Evolutionary conservation across 2,888 invertebrate species (phyloP), one percentile per base, ranked within the genome.

Genomic region (Metellina segmentata): DNA sequence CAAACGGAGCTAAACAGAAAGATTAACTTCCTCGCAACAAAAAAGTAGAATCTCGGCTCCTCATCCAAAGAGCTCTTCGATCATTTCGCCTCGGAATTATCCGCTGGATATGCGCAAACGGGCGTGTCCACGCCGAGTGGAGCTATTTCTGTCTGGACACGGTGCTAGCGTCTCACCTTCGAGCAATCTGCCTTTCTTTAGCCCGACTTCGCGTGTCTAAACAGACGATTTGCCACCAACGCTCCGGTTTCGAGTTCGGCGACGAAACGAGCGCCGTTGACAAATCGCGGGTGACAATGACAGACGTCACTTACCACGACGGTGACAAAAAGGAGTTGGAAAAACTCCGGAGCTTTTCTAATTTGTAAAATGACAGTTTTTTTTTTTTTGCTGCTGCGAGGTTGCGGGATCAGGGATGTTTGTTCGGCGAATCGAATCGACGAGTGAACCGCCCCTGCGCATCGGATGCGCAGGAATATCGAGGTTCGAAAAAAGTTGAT

Each of bases 201-300:
- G 75, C 74, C 86, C 85, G 34, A 4, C 34, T 34, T 34, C 75
- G 51, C 52, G 69, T 87, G 86, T 82, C 91, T 91, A 87, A 91
- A 77, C 77, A 87, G 87, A 87, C 86, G 91, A 91, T 87, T 91
- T 87, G 87, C 87, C 86, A 90, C 90, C 90, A 51, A 53, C 82
- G 87, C 77, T 83, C 52, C 79, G 87, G 87, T 87, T 82, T 91
- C 87, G 52, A 34, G 78, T 87, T 91, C 78, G 87, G 91, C 86
- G 82, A 53, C 77, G 87, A 87, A 79, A 87, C 75, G 70, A 87
- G 72, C 53, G 53, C 71, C 82, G 83, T 87, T 91, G 91, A 91
- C 87, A 91, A 91, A 91, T 91, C 87, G 51, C 87, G 75, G 51
- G 77, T 78, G 87, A 91, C 91, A 91, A 91, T 74, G 91, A 87